These are phyloP conservation scores for Chionis minor DNA, from an alignment of 2,113 vertebrate species.

Conservation along the genomic window DNA sequence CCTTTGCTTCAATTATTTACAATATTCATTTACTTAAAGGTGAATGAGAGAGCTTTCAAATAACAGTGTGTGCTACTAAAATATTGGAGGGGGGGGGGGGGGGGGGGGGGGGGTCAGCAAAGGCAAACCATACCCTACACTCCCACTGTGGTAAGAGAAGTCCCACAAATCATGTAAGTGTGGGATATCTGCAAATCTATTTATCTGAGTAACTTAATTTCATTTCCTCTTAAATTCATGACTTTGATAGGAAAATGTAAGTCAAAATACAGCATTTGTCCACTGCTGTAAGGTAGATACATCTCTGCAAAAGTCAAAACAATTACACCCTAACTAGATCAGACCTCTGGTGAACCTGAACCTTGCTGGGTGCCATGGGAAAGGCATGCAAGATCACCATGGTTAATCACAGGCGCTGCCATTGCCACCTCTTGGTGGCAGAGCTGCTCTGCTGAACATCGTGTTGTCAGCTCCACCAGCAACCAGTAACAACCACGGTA, in stretches of 20 bases:
- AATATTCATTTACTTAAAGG: slow-evolving; percentile 28
- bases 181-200: background rate
- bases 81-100: background rate
- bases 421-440: background rate
- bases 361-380: background rate
- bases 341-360: background rate
- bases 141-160: background rate
- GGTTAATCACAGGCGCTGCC: background rate
- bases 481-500: background rate
- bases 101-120: background rate
- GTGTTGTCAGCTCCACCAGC: background rate
- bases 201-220: background rate
- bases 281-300: background rate
- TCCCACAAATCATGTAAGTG: background rate
- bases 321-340: background rate
- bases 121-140: background rate
- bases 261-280: background rate
- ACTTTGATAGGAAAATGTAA: background rate
- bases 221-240: background rate
- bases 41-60: background rate
- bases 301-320: background rate
- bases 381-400: background rate
- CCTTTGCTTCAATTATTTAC: slow-evolving; percentile 27
- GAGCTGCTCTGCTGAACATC: background rate
- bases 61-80: background rate